Evolutionary conservation across 2,113 vertebrate genomes (phyloP).

Genomic region (Microcebus griseorufus): DNA sequence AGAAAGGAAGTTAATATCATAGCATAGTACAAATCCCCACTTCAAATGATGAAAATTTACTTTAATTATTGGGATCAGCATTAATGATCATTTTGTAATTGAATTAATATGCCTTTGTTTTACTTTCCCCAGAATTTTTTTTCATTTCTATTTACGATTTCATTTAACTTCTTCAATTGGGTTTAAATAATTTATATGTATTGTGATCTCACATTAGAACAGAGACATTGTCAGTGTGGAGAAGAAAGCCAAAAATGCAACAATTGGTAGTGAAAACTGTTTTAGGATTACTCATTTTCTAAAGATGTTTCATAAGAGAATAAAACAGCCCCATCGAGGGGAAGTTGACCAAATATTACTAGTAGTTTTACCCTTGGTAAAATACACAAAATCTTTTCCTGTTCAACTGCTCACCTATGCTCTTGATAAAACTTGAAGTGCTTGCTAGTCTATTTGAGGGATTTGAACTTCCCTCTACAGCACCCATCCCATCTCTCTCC

Average conservation of each 20-base stretch:
- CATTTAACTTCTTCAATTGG: not conserved
- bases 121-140: not conserved
- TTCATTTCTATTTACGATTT: not conserved
- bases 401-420: not conserved
- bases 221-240: fast-evolving
- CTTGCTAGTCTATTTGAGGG: not conserved
- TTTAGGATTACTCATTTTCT: not conserved
- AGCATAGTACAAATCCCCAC: not conserved
- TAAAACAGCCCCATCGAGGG: not conserved
- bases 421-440: not conserved
- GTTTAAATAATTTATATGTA: not conserved
- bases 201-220: not conserved
- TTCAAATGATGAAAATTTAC: not conserved
- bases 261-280: not conserved
- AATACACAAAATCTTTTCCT: not conserved
- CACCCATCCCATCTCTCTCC: not conserved
- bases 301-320: not conserved
- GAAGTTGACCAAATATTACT: not conserved
- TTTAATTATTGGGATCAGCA: not conserved
- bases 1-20: not conserved
- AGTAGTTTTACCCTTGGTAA: not conserved
- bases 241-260: not conserved
- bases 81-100: not conserved
- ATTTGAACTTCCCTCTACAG: not conserved
- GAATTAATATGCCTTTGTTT: not conserved